Evolutionary conservation across 2,113 vertebrate genomes (phyloP).

Genomic region (Dicaeum eximium): DNA sequence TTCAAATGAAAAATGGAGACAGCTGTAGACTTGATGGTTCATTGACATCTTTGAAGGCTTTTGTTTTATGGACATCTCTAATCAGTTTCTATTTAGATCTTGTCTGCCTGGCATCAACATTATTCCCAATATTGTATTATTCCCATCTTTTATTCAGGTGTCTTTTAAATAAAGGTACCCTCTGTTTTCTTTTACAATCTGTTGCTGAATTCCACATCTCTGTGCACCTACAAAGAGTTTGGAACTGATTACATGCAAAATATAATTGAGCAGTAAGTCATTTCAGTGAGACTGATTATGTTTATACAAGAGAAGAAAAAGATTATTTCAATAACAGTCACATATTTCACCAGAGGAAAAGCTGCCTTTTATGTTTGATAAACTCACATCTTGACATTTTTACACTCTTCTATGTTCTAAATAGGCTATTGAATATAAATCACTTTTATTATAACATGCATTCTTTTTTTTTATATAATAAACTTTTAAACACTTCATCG

Average conservation of each 20-base stretch:
- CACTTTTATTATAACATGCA: slow-evolving; percentile 18
- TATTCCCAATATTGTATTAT: neutral
- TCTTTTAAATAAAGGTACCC: neutral
- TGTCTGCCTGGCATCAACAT: neutral
- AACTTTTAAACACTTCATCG: slow-evolving; percentile 58
- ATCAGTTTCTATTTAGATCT: neutral
- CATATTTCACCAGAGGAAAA: slow-evolving; percentile 36
- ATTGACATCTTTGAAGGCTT: neutral
- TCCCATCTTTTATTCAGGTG: neutral
- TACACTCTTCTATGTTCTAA: slow-evolving; percentile 2
- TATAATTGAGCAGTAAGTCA: slow-evolving; percentile 34
- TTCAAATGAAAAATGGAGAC: neutral
- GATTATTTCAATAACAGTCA: neutral
- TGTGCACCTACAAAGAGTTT: neutral
- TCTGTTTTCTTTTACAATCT: neutral
- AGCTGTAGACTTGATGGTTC: neutral
- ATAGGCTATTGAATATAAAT: slow-evolving; percentile 6
- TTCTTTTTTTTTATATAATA: slow-evolving; percentile 37
- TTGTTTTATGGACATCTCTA: neutral
- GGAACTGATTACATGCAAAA: slow-evolving; percentile 50
- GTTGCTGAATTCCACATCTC: neutral
- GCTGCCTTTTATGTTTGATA: slow-evolving; percentile 40
- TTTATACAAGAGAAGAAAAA: slow-evolving; percentile 17
- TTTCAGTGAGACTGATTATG: slow-evolving; percentile 55
- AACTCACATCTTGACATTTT: slow-evolving; percentile 10